Evolutionary conservation across 92 coral and sea anemone genomes (phyloP).

Genomic region (Epizoanthus fatuus): DNA sequence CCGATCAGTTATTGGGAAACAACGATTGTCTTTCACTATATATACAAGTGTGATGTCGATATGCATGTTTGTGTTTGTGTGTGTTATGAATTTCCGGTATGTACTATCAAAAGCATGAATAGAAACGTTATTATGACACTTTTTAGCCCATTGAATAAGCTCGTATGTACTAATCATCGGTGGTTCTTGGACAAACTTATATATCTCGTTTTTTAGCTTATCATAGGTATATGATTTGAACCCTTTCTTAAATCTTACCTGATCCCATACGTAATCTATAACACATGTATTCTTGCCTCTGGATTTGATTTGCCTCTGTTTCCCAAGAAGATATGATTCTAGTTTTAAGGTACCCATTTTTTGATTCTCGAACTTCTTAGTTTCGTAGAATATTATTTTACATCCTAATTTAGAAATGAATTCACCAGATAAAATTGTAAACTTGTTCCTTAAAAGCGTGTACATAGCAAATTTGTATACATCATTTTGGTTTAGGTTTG

Average conservation of each 20-base stretch:
- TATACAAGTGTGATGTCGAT: neutral
- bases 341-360: conserved; percentile 46
- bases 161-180: conserved; percentile 53
- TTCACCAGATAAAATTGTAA: neutral
- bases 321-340: conserved; percentile 43
- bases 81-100: conserved; percentile 51
- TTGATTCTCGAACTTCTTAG: neutral
- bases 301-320: conserved; percentile 27
- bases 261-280: conserved; percentile 53
- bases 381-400: neutral
- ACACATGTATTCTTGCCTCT: conserved; percentile 57
- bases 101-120: conserved; percentile 59
- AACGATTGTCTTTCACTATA: neutral
- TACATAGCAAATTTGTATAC: conserved; percentile 13
- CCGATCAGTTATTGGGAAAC: neutral
- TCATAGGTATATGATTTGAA: conserved; percentile 55
- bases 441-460: neutral
- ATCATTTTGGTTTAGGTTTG: neutral
- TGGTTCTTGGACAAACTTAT: conserved; percentile 23
- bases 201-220: conserved; percentile 34
- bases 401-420: neutral
- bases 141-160: too few species aligned
- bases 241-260: conserved; percentile 42
- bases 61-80: neutral
- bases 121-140: conserved; percentile 24